phyloP scores from a whole-genome alignment of 2,113 vertebrate species.

The Xenopus laevis region DNA sequence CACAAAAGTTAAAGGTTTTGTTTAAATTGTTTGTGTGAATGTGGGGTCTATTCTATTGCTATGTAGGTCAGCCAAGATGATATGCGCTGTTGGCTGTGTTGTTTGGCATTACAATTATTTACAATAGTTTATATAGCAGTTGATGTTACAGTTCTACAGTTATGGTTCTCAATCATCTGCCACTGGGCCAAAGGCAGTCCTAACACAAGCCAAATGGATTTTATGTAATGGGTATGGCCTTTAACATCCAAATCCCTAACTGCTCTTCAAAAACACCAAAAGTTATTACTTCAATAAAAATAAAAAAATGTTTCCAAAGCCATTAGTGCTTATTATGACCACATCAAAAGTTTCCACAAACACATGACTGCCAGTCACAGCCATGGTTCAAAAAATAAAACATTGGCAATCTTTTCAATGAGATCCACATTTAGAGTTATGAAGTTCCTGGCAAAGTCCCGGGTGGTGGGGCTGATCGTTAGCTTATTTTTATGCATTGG shows the following conservation, averaged over 20 bases:
- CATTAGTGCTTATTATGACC: slow-evolving; percentile 34
- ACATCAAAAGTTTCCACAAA: slow-evolving; percentile 36
- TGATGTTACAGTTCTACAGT: background rate
- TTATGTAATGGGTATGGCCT: slow-evolving; percentile 3
- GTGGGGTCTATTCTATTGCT: no score
- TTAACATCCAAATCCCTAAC: slow-evolving; percentile 25
- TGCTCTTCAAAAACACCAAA: slow-evolving; percentile 25
- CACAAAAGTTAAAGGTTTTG: no score
- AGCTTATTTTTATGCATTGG: slow-evolving; percentile 19
- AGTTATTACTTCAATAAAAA: slow-evolving; percentile 33
- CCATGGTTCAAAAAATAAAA: slow-evolving; percentile 11
- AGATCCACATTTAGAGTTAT: background rate
- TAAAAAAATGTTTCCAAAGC: slow-evolving; percentile 19
- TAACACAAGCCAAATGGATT: slow-evolving; percentile 1
- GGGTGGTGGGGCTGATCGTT: slow-evolving; percentile 22
- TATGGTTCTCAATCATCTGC: background rate
- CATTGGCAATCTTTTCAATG: slow-evolving; percentile 25
- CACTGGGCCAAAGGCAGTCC: background rate
- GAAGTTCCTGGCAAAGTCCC: slow-evolving; percentile 30
- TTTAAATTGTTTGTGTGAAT: no score
- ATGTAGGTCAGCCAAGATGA: background rate
- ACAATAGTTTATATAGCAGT: background rate
- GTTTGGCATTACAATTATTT: background rate
- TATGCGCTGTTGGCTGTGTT: background rate
- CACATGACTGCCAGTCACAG: slow-evolving; percentile 25